Evolutionary conservation across 2,888 invertebrate species (phyloP), one percentile per base, ranked within the genome.

Genomic region (Willowsia nigromaculata): DNA sequence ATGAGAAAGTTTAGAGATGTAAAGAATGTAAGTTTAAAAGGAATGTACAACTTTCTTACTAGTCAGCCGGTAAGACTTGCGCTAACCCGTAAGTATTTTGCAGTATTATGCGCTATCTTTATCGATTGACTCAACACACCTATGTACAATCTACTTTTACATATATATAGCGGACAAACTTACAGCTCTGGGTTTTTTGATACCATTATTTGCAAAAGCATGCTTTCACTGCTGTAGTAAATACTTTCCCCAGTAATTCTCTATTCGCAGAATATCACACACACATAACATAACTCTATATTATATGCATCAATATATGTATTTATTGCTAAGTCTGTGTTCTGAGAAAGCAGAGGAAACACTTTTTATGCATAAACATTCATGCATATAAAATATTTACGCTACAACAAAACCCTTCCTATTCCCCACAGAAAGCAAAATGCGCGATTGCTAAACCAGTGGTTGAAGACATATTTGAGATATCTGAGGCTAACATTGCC

Each of bases 41-140:
- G 11, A 59, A 7, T 65, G 11, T 9, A 30, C n/a, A 33, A 33
- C 33, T 33, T 33, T 27, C 53, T 53, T 18, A 53, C 53, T 22
- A 25, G 27, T 25, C 27, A 25, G 25, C 43, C 43, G 3, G 76
- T 89, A 89, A 76, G 76, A 88, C 90, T 84, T 92, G 92, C 90
- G 92, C 91, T 88, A 85, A 68, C 15, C 7, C 80, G 80, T 78
- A 87, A 90, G 85, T 87, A 88, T 85, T 84, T 84, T 89, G 83
- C 90, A 90, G 81, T 76, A 85, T 62, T 84, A 89, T 92, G 91
- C 92, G 92, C 92, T 92, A 92, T 91, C 88, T 87, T 74, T 89
- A 91, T 92, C 92, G 92, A 92, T 92, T 91, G 68, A 88, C 83
- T 50, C 50, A 0, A 43, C 9, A 37, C 33, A 33, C 37, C n/a